Conservation (phyloP, 2,113 vertebrate species). For the Pedionomus torquatus region DNA sequence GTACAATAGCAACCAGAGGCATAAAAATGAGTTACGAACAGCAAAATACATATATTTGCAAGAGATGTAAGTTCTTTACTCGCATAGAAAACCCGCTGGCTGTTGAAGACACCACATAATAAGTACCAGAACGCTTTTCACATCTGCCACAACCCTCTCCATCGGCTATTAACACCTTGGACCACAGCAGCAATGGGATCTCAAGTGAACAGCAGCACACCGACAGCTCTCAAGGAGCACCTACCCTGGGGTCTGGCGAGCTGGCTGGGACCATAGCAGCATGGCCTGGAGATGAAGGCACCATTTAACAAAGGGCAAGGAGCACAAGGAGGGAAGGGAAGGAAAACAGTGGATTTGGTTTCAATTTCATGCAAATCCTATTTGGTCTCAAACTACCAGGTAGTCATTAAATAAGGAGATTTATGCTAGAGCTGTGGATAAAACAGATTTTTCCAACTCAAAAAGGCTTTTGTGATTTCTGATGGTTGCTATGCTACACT, state of each 20-base stretch:
- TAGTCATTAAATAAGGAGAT: neutral
- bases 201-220: neutral
- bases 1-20: neutral
- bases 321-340: neutral
- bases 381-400: neutral
- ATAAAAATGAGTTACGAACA: slow-evolving; percentile 19
- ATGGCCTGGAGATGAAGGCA: neutral
- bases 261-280: neutral
- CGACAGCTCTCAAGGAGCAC: neutral
- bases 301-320: neutral
- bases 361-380: neutral
- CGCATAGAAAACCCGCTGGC: slow-evolving; percentile 37
- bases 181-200: neutral
- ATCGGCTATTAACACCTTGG: neutral
- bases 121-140: neutral
- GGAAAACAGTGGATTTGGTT: neutral
- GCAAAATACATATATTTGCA: neutral
- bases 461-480: neutral
- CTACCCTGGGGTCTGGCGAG: rapidly evolving
- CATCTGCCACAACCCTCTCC: rapidly evolving
- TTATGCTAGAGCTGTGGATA: neutral
- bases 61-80: neutral
- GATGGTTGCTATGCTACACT: neutral
- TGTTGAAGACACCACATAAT: neutral
- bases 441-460: neutral